Conservation (phyloP, 2,797 vertebrate genomes). For the Phrynocephalus guinanensis region DNA sequence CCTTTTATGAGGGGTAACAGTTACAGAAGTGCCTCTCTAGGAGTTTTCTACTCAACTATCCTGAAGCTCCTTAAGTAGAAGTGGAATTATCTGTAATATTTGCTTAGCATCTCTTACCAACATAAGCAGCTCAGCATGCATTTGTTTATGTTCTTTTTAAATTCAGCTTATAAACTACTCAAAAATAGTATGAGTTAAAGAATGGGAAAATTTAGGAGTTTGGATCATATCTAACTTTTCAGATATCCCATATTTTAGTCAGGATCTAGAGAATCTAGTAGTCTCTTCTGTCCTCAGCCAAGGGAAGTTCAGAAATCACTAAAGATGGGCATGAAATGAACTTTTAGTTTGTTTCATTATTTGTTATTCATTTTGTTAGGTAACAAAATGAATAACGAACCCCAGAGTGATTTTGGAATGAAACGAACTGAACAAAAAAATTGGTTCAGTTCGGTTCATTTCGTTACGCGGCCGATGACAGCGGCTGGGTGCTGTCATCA, state of each 20-base stretch:
- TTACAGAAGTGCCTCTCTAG: background rate
- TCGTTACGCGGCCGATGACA: no score
- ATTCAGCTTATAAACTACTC: no score
- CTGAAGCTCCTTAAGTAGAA: background rate
- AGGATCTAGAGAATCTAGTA: background rate
- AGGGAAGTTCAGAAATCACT: background rate
- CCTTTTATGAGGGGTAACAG: background rate
- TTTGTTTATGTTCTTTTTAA: background rate
- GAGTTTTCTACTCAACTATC: background rate
- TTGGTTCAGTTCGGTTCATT: no score
- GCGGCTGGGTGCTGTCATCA: no score
- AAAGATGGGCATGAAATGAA: no score
- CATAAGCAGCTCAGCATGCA: background rate
- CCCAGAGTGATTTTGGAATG: no score
- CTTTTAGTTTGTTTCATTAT: no score
- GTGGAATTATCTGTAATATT: background rate
- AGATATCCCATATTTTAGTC: background rate
- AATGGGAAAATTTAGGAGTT: background rate
- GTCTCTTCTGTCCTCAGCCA: background rate
- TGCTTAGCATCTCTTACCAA: background rate
- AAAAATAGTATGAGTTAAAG: background rate
- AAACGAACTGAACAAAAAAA: no score
- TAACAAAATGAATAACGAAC: no score
- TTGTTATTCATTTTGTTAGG: no score
- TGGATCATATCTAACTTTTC: background rate